These are phyloP conservation scores for Amblyteles armatorius DNA, from an alignment of 2,888 invertebrate genomes.

Conservation along the genomic window DNA sequence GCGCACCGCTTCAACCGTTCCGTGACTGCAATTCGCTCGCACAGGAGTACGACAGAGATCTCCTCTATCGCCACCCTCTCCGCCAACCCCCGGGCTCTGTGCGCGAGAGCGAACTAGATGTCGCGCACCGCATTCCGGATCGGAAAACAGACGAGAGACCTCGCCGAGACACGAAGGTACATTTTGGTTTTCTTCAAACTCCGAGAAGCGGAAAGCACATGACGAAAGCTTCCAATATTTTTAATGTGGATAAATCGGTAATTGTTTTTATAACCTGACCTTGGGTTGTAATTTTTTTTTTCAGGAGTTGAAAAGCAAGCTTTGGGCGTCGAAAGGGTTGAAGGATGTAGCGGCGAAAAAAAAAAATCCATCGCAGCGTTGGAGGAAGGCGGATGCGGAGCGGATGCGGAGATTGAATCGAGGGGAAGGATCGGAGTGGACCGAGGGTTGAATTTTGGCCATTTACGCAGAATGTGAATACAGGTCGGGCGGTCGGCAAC, in stretches of 20 bases:
- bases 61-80: conserved; percentile 3
- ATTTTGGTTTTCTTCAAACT: not conserved
- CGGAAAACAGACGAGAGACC: conserved; percentile 30
- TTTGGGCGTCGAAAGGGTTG: not conserved
- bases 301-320: no score
- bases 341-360: not conserved
- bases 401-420: conserved; percentile 38
- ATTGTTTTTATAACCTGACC: not conserved
- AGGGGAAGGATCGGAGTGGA: conserved; percentile 42
- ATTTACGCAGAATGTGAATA: conserved; percentile 50
- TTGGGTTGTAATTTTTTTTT: no score
- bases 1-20: conserved; percentile 66
- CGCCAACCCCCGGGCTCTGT: conserved; percentile 47
- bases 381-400: not conserved
- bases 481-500: conserved; percentile 48
- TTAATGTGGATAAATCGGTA: not conserved
- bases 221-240: conserved; percentile 18
- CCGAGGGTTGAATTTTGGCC: conserved; percentile 20
- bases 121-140: conserved; percentile 28
- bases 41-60: conserved; percentile 5
- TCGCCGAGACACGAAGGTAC: conserved; percentile 26
- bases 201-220: conserved; percentile 4
- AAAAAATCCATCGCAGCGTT: not conserved
- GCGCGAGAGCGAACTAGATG: conserved; percentile 48
- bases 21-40: conserved; percentile 67